Conservation (phyloP, 2,888 invertebrate species). For the Rhimphoctona megacephalus region DNA sequence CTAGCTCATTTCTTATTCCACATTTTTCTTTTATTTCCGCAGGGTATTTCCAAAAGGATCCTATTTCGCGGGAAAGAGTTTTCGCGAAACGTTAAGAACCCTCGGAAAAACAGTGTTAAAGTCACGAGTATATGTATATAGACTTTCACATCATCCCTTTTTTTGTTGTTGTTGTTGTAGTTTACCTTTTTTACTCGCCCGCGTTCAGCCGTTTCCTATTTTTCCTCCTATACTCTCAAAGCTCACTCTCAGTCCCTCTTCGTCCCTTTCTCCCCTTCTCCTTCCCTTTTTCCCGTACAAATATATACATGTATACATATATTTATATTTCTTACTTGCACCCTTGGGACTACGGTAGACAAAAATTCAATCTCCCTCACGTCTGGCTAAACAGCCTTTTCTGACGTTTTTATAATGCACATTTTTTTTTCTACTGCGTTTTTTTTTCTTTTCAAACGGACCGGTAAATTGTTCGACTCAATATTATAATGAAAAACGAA, state of each 20-base stretch:
- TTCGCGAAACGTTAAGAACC: slow-evolving; percentile 46
- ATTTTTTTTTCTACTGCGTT: slow-evolving; percentile 52
- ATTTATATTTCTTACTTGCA: slow-evolving; percentile 30
- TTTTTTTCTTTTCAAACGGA: slow-evolving; percentile 38
- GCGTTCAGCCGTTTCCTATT: slow-evolving; percentile 31
- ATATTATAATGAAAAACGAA: slow-evolving; percentile 1
- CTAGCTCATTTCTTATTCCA: slow-evolving; percentile 15
- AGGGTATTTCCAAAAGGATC: slow-evolving; percentile 53
- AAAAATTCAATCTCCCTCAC: slow-evolving; percentile 68
- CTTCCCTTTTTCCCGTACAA: slow-evolving; percentile 21
- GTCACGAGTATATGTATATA: slow-evolving; percentile 20
- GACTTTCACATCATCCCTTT: background rate
- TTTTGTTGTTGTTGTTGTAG: slow-evolving; percentile 25
- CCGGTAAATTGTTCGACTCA: slow-evolving; percentile 57
- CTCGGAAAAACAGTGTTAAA: slow-evolving; percentile 48
- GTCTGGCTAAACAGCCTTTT: slow-evolving; percentile 66
- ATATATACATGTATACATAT: background rate
- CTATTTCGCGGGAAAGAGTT: slow-evolving; percentile 51
- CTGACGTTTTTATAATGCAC: slow-evolving; percentile 70
- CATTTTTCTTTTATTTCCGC: slow-evolving; percentile 43
- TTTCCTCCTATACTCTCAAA: slow-evolving; percentile 7
- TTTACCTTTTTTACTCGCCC: slow-evolving; percentile 12
- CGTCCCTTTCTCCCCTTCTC: background rate
- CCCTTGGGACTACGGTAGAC: slow-evolving; percentile 64
- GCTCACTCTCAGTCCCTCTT: slow-evolving; percentile 22